Evolutionary conservation across 2,888 invertebrate genomes (phyloP).

Genomic region (Smittia aterrima): DNA sequence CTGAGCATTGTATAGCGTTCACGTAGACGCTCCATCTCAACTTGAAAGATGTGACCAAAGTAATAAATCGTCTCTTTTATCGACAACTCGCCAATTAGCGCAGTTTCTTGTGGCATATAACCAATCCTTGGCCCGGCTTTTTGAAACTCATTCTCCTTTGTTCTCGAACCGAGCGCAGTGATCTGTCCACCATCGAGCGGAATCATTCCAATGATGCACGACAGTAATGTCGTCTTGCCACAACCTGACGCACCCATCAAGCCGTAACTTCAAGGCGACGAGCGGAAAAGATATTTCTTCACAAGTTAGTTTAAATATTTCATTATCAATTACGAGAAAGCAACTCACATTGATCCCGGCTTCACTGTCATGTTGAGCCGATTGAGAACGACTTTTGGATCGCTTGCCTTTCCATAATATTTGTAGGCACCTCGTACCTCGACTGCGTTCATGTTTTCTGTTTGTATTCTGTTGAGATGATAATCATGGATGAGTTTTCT

Average conservation of each 20-base stretch:
- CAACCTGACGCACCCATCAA: constrained; percentile 62
- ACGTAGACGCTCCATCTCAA: constrained; percentile 63
- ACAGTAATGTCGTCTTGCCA: constrained; percentile 76
- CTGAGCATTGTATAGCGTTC: constrained; percentile 67
- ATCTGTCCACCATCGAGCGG: constrained; percentile 65
- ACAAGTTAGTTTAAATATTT: no score
- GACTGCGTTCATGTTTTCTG: background rate
- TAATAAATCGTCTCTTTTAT: constrained; percentile 81
- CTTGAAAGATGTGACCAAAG: constrained; percentile 82
- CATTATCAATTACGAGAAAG: no score
- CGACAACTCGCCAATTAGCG: constrained; percentile 74
- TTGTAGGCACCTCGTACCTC: background rate
- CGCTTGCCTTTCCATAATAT: background rate
- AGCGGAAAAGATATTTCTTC: constrained; percentile 83
- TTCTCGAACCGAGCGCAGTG: constrained; percentile 66
- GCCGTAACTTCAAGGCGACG: background rate
- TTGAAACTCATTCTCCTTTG: constrained; percentile 61
- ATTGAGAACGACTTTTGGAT: background rate
- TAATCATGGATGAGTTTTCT: no score
- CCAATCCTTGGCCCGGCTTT: constrained; percentile 68
- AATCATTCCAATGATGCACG: constrained; percentile 71
- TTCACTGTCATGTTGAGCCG: background rate
- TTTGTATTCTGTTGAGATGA: no score
- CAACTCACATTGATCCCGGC: constrained; percentile 3
- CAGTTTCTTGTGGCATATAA: constrained; percentile 78